Base-by-base conservation (phyloP, 2,113 vertebrate genomes). In the Leucosticte australis region DNA sequence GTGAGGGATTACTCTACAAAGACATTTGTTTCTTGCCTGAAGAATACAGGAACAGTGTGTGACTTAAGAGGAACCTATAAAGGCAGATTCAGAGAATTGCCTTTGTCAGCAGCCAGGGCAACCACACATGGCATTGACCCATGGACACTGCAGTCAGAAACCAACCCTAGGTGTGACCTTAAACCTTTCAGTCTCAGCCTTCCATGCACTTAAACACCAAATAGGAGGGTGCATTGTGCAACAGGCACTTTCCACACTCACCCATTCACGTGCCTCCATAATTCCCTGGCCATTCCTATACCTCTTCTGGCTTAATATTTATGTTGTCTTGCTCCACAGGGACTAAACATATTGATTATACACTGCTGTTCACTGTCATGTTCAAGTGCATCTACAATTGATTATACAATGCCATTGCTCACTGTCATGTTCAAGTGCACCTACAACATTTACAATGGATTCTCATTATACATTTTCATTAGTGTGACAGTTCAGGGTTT, bases 51-150 rank as follows among this genome's bases (percentile, higher is more conserved):
- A 94, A 53, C 26, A 64, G 21, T 10, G 26, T 9, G 24, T 42
- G 41, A 60, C 26, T 84, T 56, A 22, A 73, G 28, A 60, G 28
- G 31, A 89, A 41, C n/a, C 35, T 49, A 20, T 15, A 69, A 65
- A 84, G 55, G 46, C 46, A 81, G 64, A 70, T 41, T 20, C 15
- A 70, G 59, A 77, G 71, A 69, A 64, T 3, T 65, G 73, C 16
- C 42, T 65, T 84, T 81, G 75, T 65, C n/a, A 81, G 37, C 41
- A 81, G 59, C 41, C 69, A 47, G 44, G 44, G 65, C 33, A 64
- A 37, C 28, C 33, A 46, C 5, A 4, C 4, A 3, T 6, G 44
- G 15, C 33, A 55, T 1, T 27, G 47, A 53, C 10, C 13, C 1
- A 1, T 20, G 56, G 26, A 60, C 27, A 37, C 0, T 70, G 37